phyloP scores from a whole-genome alignment of 2,797 vertebrate genomes.

The Nasua narica region DNA sequence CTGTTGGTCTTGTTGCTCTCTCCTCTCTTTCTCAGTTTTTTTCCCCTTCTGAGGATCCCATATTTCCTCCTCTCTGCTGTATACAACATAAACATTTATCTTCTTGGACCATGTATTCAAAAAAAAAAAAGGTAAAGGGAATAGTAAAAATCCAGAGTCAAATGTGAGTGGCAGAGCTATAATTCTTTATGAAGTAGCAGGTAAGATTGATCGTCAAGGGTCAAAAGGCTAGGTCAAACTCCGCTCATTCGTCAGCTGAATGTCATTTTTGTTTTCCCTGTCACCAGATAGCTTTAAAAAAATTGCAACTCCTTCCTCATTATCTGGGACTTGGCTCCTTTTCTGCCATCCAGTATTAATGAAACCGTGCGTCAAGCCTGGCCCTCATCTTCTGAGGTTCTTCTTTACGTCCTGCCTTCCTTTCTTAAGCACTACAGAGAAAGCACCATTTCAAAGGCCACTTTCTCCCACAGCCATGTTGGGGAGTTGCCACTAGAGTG shows the following conservation, averaged over 20 bases:
- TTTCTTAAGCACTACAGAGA: slow-evolving; percentile 77
- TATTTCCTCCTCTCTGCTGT: slow-evolving; percentile 73
- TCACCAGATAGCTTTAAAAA: slow-evolving; percentile 88
- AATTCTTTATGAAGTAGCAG: slow-evolving; percentile 91
- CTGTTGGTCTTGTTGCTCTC: slow-evolving; percentile 59
- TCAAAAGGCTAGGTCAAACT: slow-evolving; percentile 95
- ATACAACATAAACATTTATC: slow-evolving; percentile 77
- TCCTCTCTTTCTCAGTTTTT: slow-evolving; percentile 35
- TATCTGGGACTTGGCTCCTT: slow-evolving; percentile 86
- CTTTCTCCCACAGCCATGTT: slow-evolving; percentile 70
- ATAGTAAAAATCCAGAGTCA: slow-evolving; percentile 88
- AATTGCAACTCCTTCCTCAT: slow-evolving; percentile 89
- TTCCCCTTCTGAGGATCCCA: slow-evolving; percentile 51
- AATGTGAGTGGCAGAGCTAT: slow-evolving; percentile 88
- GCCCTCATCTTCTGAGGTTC: slow-evolving; percentile 89
- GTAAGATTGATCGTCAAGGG: slow-evolving; percentile 98
- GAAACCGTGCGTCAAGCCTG: slow-evolving; percentile 86
- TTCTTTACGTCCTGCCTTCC: slow-evolving; percentile 77
- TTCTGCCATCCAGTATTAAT: slow-evolving; percentile 90
- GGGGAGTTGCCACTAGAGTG: slow-evolving; percentile 65
- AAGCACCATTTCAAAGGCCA: slow-evolving; percentile 79
- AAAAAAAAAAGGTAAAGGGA: slow-evolving; percentile 78
- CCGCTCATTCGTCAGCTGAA: slow-evolving; percentile 93
- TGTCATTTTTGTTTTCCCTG: slow-evolving; percentile 97
- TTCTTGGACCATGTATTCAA: slow-evolving; percentile 75